Base-by-base conservation (phyloP, 2,888 invertebrate species). In the Xanthostigma xanthostigma region DNA sequence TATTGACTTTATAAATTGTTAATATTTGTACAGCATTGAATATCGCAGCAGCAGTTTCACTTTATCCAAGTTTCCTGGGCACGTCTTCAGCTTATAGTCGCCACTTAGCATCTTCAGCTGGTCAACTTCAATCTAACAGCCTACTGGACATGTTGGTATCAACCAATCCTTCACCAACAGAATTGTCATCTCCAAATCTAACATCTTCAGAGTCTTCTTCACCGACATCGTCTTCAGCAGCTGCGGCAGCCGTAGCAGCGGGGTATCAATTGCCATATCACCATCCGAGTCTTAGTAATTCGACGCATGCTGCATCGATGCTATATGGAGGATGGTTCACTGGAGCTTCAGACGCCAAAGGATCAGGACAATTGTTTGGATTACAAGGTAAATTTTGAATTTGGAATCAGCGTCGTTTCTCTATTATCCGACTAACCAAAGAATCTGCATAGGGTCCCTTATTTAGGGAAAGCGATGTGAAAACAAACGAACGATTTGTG, bases 301-400 rank as follows among this genome's bases (percentile, higher is more conserved):
- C 58, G 12, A 56, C 58, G 9, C 58, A 57, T 44, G 54, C 64
- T 10, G 58, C 61, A 3, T 59, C 66, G 3, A 54, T 66, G 42
- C 53, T 67, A 12, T 68, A 66, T 51, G 55, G 61, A 14, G 63
- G 62, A 53, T 68, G 68, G 68, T 57, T 67, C 48, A 59, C 58
- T 36, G 39, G 56, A 1, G 52, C 58, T 8, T 51, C 60, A 2
- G 64, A 64, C 45, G 54, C 55, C 38, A 65, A 65, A 52, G 56
- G 54, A 51, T 53, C 62, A 54, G 59, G 59, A 49, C 74, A 75
- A 53, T 64, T 80, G 42, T 74, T 81, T 56, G 76, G 76, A 53
- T 64, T 79, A 39, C 79, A 80, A 73, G 79, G 81, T 81, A 69
- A 27, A 27, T 27, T 27, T 27, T 27, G 27, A 27, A 27, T 27